Evolutionary conservation across 2,888 invertebrate species (phyloP), one percentile per base, ranked within the genome.

Genomic region (Drosophila trichaetosa): DNA sequence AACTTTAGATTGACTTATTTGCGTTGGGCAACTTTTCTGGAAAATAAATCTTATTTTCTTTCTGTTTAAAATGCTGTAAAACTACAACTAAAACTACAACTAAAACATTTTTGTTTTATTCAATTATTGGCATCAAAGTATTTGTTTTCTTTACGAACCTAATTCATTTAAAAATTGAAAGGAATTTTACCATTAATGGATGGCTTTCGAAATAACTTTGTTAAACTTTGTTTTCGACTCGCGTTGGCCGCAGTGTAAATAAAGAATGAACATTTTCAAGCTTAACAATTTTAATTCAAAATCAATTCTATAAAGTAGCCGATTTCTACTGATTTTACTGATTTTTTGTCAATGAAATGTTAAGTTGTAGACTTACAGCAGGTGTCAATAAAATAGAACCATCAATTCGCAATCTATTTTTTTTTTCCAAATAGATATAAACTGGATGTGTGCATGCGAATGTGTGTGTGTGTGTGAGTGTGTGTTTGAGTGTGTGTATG

Each of bases 331-430:
- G n/a, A 33, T 11, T 33, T 33, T 1, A 4, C 10, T 11, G 33
- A 11, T 33, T 33, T 7, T 13, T 21, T 46, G 13, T 21, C 13
- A 7, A 4, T 13, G 13, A 46, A 38, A 16, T 21, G 27, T 27
- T 11, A 16, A 38, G 31, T 24, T 36, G 63, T 18, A 11, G 27
- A 24, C 5, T 29, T 49, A 49, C 46, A n/a, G n/a, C 46, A 46
- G 34, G 21, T 67, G 67, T 31, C 16, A 66, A 13, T 34, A 11
- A 16, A 18, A 1, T n/a, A 21, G 29, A 34, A n/a, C 7, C 66
- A 29, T 27, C 48, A 54, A 66, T 27, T 33, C 21, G 24, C 4
- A 13, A 67, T 66, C 24, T 66, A 48, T 54, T 66, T 54, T 38
- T 16, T n/a, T 31, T 31, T 31, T 31, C 10, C 27, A 38, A 34